phyloP scores from a whole-genome alignment of 2,797 vertebrate species.

The Ceyx erithaca region DNA sequence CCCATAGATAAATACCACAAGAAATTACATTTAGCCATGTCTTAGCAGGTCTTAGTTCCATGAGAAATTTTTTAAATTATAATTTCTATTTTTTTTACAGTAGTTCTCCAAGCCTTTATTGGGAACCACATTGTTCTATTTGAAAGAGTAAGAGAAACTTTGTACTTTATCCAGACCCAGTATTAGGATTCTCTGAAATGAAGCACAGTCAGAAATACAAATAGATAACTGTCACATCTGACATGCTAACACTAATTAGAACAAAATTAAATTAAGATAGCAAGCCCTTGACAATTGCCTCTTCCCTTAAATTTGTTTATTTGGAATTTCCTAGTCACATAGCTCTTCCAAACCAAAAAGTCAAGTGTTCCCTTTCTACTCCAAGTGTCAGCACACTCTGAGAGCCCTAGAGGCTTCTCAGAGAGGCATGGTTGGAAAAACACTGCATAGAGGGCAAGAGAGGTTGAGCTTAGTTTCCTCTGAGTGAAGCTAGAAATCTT shows the following conservation, averaged over 20 bases:
- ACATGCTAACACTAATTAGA: background rate
- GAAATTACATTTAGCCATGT: background rate
- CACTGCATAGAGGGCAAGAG: fast-evolving
- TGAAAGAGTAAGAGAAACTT: background rate
- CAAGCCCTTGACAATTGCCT: background rate
- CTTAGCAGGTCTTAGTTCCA: background rate
- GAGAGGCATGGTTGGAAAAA: background rate
- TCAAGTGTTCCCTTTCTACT: background rate
- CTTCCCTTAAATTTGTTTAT: background rate
- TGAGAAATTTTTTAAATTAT: background rate
- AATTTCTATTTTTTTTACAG: background rate
- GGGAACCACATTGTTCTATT: background rate
- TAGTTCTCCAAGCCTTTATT: background rate
- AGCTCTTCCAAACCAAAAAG: background rate
- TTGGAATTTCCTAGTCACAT: background rate
- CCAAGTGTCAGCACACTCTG: background rate
- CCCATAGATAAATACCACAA: background rate
- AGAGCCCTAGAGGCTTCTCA: background rate
- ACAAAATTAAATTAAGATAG: background rate
- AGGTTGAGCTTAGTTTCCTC: background rate
- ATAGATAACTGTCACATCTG: background rate
- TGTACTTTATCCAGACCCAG: background rate
- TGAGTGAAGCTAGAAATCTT: background rate
- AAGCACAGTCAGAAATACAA: background rate
- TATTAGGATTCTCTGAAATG: background rate